These are phyloP conservation scores for Pipistrellus kuhlii DNA, from an alignment of 2,797 vertebrate genomes.

Conservation along the genomic window DNA sequence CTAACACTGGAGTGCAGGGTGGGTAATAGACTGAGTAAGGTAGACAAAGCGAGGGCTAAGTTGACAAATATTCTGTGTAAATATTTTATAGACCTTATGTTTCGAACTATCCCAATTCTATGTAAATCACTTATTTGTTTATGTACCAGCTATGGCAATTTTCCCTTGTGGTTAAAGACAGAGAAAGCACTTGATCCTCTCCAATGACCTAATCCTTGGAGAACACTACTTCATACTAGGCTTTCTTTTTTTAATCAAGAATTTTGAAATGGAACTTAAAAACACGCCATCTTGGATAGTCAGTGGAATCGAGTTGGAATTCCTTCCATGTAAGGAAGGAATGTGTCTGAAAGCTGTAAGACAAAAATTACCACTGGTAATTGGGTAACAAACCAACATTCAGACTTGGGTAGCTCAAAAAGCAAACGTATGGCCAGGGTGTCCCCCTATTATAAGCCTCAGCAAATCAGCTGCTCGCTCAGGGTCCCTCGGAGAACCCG, in stretches of 20 bases:
- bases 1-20: background rate
- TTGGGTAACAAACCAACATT: background rate
- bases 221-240: background rate
- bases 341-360: background rate
- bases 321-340: background rate
- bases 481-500: background rate
- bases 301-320: background rate
- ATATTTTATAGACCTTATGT: background rate
- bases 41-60: background rate
- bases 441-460: background rate
- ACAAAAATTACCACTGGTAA: background rate
- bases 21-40: background rate
- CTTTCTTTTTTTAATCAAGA: background rate
- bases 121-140: background rate
- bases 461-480: background rate
- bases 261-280: conserved; percentile 13
- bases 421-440: background rate
- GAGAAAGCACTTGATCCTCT: background rate
- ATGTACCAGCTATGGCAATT: background rate
- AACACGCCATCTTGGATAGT: background rate
- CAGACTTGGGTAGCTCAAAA: background rate
- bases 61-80: background rate
- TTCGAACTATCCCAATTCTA: background rate
- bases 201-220: background rate
- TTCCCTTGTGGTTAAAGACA: background rate